A percentile compares a stretch with the other conserved stretches of the same genome.
Conservation (phyloP, 92 coral and sea anemone genomes). For the Ricordea florida region DNA sequence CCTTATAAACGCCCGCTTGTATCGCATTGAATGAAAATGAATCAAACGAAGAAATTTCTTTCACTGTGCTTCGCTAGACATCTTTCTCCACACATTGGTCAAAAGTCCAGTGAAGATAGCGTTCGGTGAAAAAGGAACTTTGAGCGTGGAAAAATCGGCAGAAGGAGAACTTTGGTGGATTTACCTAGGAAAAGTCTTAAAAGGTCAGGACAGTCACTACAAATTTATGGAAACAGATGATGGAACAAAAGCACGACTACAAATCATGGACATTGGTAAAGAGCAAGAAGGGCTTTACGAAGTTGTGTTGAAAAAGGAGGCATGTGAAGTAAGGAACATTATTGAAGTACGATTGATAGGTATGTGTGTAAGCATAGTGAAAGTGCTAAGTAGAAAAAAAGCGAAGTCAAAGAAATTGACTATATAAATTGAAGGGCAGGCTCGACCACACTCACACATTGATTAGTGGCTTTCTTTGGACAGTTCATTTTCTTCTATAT, state of each 20-base stretch:
- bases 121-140: background rate
- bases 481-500: no score
- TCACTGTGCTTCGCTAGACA: slow-evolving; percentile 10
- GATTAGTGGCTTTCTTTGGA: no score
- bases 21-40: background rate
- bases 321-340: slow-evolving; percentile 32
- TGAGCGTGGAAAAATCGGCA: slow-evolving; percentile 27
- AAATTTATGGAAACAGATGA: background rate
- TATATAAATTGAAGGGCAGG: no score
- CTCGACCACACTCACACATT: no score
- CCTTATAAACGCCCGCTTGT: background rate
- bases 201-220: slow-evolving; percentile 10
- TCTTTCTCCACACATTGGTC: slow-evolving; percentile 5
- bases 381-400: background rate
- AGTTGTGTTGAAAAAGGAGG: slow-evolving; percentile 10
- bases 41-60: background rate
- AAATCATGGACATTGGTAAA: slow-evolving; percentile 8
- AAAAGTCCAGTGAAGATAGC: slow-evolving; percentile 5
- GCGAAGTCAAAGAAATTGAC: background rate
- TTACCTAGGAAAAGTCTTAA: background rate
- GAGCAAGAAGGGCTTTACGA: slow-evolving; percentile 37
- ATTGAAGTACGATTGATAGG: slow-evolving; percentile 30
- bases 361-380: background rate
- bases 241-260: background rate
- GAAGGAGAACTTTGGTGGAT: slow-evolving; percentile 37